Evolutionary conservation across 2,113 vertebrate species (phyloP).

Genomic region (Shinisaurus crocodilurus): DNA sequence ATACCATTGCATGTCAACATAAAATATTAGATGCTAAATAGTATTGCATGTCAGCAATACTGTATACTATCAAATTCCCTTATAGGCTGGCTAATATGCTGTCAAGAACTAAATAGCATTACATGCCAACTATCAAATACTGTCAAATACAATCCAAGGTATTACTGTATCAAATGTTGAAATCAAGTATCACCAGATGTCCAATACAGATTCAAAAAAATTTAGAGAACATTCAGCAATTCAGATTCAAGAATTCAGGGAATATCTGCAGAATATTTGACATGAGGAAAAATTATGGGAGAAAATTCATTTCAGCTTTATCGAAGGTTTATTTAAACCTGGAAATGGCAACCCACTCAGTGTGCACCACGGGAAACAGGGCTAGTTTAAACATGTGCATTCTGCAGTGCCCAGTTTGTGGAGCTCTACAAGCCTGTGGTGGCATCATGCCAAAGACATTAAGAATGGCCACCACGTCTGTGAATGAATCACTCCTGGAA

Average conservation of each 20-base stretch:
- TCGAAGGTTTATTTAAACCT: background rate
- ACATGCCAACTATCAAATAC: background rate
- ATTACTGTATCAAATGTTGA: background rate
- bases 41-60: background rate
- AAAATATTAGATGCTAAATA: background rate
- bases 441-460: background rate
- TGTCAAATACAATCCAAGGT: too few relatives aligned
- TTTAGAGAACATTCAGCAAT: background rate
- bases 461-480: background rate
- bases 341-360: background rate
- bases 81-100: background rate
- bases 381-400: background rate
- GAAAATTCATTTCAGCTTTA: background rate
- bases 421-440: background rate
- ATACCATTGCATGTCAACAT: background rate
- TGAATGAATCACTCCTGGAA: background rate
- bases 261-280: background rate
- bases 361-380: background rate
- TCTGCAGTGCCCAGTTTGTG: background rate
- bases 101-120: background rate
- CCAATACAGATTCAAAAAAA: background rate
- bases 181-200: background rate
- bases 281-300: background rate
- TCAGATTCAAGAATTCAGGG: background rate
- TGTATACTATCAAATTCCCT: background rate